phyloP scores from a whole-genome alignment of 2,888 invertebrate species.

The Carcina quercana region DNA sequence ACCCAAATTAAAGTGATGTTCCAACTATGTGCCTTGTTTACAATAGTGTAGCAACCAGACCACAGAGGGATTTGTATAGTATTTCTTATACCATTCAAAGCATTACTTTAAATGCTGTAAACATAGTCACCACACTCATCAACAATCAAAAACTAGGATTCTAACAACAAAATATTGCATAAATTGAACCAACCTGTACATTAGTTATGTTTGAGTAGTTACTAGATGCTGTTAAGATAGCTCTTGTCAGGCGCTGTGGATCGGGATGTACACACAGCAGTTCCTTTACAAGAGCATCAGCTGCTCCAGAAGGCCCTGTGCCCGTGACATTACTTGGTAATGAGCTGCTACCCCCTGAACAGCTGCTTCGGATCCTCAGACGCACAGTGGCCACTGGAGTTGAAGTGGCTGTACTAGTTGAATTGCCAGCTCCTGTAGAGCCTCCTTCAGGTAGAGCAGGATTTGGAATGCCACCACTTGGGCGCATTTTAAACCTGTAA shows the following conservation, averaged over 20 bases:
- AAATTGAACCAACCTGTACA: slow-evolving; percentile 50
- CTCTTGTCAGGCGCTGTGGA: slow-evolving; percentile 68
- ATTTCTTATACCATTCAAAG: too few species aligned
- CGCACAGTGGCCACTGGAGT: slow-evolving; percentile 40
- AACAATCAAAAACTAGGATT: too few species aligned
- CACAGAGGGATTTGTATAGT: too few species aligned
- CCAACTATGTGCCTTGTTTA: too few species aligned
- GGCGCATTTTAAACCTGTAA: slow-evolving; percentile 69
- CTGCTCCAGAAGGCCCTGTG: slow-evolving; percentile 48
- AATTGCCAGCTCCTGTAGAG: slow-evolving; percentile 52
- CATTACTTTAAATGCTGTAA: too few species aligned
- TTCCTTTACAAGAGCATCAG: slow-evolving; percentile 55
- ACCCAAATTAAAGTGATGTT: too few species aligned
- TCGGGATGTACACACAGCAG: slow-evolving; percentile 63
- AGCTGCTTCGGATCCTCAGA: slow-evolving; percentile 47
- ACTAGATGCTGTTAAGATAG: slow-evolving; percentile 69
- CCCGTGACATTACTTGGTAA: slow-evolving; percentile 48
- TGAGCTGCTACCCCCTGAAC: slow-evolving; percentile 50
- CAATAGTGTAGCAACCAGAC: too few species aligned
- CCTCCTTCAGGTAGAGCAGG: slow-evolving; percentile 66
- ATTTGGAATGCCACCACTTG: slow-evolving; percentile 59
- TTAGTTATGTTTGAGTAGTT: slow-evolving; percentile 60
- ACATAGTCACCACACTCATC: too few species aligned
- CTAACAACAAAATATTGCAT: too few species aligned
- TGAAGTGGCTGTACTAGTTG: slow-evolving; percentile 34